These are phyloP conservation scores for Trachymyrmex cornetzi DNA, from an alignment of 1,140 invertebrate genomes.

Conservation along the genomic window DNA sequence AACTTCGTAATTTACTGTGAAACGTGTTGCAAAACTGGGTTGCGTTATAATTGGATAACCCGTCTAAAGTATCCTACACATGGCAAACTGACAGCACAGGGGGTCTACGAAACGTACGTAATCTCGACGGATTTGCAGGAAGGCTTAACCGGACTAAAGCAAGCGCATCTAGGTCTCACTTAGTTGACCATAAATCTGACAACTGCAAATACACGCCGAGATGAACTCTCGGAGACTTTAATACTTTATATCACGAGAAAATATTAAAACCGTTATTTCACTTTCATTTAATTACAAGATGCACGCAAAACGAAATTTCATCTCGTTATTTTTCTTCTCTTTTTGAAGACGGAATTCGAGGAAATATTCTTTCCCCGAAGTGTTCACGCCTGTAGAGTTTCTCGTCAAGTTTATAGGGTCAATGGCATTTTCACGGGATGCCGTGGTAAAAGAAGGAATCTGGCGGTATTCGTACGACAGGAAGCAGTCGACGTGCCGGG, in stretches of 20 bases:
- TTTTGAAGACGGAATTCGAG: not conserved
- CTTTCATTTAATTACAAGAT: not conserved
- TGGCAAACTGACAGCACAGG: not conserved
- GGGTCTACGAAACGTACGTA: constrained; percentile 16
- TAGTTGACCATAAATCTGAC: constrained; percentile 29
- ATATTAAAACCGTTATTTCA: not conserved
- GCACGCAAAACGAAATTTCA: not conserved
- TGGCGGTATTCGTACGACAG: constrained; percentile 64
- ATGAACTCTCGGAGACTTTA: not conserved
- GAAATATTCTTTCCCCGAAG: constrained; percentile 17
- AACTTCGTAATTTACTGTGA: constrained; percentile 55
- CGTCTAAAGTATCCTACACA: constrained; percentile 38
- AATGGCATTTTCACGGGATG: constrained; percentile 45
- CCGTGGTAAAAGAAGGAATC: constrained; percentile 40
- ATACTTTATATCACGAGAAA: not conserved
- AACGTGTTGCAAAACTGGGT: constrained; percentile 56
- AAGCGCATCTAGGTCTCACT: not conserved
- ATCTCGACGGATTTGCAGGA: constrained; percentile 43
- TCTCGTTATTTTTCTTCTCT: not conserved
- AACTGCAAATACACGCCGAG: not conserved
- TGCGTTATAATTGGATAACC: constrained; percentile 60
- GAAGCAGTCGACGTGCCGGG: constrained; percentile 69
- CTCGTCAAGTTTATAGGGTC: constrained; percentile 33
- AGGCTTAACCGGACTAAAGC: constrained; percentile 13
- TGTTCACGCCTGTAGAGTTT: constrained; percentile 8